Conservation (phyloP, 1,140 invertebrate species). For the Leptinotarsa defecta region DNA sequence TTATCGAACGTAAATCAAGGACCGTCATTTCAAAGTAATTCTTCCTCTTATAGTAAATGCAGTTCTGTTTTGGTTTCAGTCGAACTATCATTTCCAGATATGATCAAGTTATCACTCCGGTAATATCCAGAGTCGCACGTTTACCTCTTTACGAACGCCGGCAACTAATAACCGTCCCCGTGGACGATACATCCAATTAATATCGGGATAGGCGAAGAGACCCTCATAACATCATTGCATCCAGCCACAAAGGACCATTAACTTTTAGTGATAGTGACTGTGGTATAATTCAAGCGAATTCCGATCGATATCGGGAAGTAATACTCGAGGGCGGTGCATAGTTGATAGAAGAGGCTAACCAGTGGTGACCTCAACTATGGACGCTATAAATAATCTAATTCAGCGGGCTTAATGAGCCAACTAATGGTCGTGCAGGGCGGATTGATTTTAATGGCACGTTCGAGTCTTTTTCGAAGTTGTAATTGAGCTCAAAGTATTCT, state of each 20-base stretch:
- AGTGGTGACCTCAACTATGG: constrained; percentile 31
- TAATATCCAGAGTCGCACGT: background rate
- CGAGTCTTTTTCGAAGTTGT: background rate
- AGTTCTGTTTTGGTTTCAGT: too few relatives aligned
- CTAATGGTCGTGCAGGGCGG: constrained; percentile 23
- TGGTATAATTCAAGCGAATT: constrained; percentile 37
- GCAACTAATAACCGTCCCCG: constrained; percentile 26
- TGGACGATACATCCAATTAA: constrained; percentile 36
- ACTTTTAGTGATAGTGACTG: constrained; percentile 39
- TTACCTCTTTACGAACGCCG: background rate
- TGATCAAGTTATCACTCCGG: too few relatives aligned
- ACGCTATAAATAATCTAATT: constrained; percentile 38
- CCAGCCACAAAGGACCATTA: constrained; percentile 41
- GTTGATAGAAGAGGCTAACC: constrained; percentile 38
- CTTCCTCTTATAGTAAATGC: too few relatives aligned
- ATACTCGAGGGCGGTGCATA: constrained; percentile 31
- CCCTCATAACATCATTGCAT: constrained; percentile 38
- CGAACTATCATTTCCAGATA: too few relatives aligned
- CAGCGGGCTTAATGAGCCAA: constrained; percentile 34
- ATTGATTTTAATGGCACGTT: background rate
- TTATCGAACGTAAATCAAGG: too few relatives aligned
- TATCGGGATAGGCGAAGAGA: constrained; percentile 31
- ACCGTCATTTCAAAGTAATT: too few relatives aligned
- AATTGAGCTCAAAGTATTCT: too few relatives aligned
- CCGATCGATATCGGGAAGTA: constrained; percentile 38